Evolutionary conservation across 2,797 vertebrate genomes (phyloP).

Genomic region (Onychomys torridus): DNA sequence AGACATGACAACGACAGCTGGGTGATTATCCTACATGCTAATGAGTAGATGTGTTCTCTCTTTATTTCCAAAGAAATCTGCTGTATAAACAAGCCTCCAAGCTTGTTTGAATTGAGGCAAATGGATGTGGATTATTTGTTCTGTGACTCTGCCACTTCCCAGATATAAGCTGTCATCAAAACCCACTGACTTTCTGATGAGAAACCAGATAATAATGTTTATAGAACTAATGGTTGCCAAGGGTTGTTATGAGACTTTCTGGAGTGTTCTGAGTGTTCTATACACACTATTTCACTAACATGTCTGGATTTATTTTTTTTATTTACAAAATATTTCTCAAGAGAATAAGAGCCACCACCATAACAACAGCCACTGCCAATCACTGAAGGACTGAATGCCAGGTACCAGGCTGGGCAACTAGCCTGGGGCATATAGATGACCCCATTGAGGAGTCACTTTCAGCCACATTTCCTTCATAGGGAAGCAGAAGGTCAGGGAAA

Average conservation of each 20-base stretch:
- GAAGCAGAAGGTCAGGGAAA: neutral
- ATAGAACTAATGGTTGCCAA: constrained; percentile 29
- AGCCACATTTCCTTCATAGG: neutral
- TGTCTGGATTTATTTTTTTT: neutral
- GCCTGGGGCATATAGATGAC: neutral
- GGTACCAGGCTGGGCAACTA: neutral
- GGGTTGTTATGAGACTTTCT: constrained; percentile 8
- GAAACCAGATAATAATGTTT: constrained; percentile 63
- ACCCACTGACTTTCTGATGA: constrained; percentile 67
- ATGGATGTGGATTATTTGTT: constrained; percentile 63
- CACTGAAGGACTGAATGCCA: neutral
- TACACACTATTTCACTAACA: constrained; percentile 65
- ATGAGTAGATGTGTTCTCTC: constrained; percentile 28
- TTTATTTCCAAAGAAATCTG: constrained; percentile 67
- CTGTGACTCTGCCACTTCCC: constrained; percentile 42
- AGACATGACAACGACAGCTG: constrained; percentile 54
- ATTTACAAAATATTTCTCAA: constrained; percentile 53
- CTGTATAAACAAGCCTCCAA: constrained; percentile 54
- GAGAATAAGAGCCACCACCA: constrained; percentile 4
- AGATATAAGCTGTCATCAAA: constrained; percentile 60
- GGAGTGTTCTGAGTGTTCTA: constrained; percentile 20
- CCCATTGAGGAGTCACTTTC: neutral
- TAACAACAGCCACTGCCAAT: constrained; percentile 13
- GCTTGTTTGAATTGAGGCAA: constrained; percentile 57
- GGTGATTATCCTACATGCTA: constrained; percentile 64